phyloP scores from a whole-genome alignment of 2,797 vertebrate genomes.

The Acanthurus leucopareius region DNA sequence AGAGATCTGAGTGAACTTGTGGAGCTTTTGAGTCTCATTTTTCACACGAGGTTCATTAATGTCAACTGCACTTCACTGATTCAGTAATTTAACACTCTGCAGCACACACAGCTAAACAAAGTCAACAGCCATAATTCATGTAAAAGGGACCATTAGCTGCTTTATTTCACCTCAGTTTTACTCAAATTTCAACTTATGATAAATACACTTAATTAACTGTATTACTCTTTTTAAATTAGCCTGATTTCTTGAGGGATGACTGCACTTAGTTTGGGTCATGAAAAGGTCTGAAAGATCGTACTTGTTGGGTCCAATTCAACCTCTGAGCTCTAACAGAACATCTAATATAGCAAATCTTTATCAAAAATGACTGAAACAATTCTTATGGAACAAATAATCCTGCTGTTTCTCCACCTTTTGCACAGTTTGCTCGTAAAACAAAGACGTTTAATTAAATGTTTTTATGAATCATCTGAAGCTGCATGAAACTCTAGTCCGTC shows the following conservation, averaged over 20 bases:
- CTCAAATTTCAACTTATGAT: conserved; percentile 1
- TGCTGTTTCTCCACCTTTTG: neutral
- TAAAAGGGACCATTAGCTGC: neutral
- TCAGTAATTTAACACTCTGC: conserved; percentile 1
- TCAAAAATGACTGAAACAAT: neutral
- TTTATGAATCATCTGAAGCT: neutral
- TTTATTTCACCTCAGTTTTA: neutral
- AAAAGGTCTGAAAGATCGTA: neutral
- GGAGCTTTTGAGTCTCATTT: conserved; percentile 6
- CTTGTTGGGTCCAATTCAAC: neutral
- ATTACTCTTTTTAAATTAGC: neutral
- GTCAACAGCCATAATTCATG: neutral
- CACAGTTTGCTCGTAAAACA: neutral
- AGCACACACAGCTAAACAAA: conserved; percentile 3
- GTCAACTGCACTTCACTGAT: neutral
- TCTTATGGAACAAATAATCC: neutral
- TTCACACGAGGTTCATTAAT: neutral
- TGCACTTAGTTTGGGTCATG: neutral
- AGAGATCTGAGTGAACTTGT: neutral
- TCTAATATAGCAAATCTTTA: neutral
- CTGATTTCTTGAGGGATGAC: neutral
- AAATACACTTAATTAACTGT: neutral
- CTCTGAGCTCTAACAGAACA: neutral
- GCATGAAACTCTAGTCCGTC: neutral
- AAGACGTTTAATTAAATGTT: neutral